Conservation (phyloP, 92 coral and sea anemone species). For the Phenganax marumi region DNA sequence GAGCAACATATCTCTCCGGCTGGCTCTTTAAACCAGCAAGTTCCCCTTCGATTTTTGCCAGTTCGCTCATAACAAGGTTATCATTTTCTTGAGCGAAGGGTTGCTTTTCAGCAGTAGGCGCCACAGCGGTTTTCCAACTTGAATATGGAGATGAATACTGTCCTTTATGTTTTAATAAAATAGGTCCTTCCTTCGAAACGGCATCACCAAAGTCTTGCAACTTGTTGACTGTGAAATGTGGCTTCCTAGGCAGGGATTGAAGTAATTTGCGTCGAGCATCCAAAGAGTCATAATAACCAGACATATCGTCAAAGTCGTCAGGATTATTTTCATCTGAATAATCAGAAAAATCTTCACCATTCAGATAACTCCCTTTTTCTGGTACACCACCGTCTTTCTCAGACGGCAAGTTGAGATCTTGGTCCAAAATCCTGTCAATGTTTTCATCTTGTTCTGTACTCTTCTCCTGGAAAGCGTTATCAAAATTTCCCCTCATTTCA, state of each 20-base stretch:
- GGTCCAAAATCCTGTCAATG: background rate
- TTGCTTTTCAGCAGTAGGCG: background rate
- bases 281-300: background rate
- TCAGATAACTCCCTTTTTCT: background rate
- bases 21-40: constrained; percentile 4
- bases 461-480: background rate
- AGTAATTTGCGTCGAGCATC: constrained; percentile 16
- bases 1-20: background rate
- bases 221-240: background rate
- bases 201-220: background rate
- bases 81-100: background rate
- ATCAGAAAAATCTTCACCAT: background rate
- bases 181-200: background rate
- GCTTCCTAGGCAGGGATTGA: background rate
- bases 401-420: background rate
- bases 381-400: background rate
- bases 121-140: background rate
- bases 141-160: background rate
- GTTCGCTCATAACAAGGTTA: constrained; percentile 28
- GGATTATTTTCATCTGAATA: background rate
- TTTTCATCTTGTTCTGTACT: constrained; percentile 13
- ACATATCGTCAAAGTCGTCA: background rate
- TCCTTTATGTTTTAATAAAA: background rate
- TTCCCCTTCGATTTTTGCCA: constrained; percentile 27
- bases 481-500: constrained; percentile 2